phyloP scores from a whole-genome alignment of 2,113 vertebrate species.

The Motacilla alba region DNA sequence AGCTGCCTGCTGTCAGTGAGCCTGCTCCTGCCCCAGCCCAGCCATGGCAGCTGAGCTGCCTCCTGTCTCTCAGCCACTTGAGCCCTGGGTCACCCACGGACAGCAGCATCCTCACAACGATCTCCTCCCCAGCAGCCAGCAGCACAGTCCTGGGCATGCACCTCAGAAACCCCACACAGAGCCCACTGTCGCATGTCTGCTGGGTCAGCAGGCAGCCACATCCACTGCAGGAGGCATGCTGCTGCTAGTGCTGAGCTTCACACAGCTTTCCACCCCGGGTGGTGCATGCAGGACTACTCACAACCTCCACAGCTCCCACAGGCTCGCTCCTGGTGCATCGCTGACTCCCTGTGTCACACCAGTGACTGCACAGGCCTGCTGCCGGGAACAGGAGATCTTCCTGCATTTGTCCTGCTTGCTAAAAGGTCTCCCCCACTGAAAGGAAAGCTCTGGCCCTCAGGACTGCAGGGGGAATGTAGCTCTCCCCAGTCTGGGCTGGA shows the following conservation, averaged over 20 bases:
- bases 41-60: not conserved
- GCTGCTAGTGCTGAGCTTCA: not conserved
- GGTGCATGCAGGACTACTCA: not conserved
- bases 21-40: not conserved
- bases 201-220: not conserved
- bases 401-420: not conserved
- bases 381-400: not conserved
- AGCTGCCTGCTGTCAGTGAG: not conserved
- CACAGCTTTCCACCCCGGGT: not conserved
- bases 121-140: not conserved
- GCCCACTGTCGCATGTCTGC: not conserved
- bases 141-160: rapidly evolving
- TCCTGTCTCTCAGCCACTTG: not conserved
- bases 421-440: not conserved
- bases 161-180: not conserved
- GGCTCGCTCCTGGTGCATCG: not conserved
- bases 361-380: rapidly evolving
- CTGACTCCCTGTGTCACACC: not conserved
- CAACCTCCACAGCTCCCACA: not conserved
- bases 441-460: not conserved
- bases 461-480: rapidly evolving
- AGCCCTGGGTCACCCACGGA: not conserved
- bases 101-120: not conserved
- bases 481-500: not conserved
- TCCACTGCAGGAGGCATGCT: not conserved